Evolutionary conservation across 2,888 invertebrate genomes (phyloP), one percentile per base, ranked within the genome.

Genomic region (Frankliniella intonsa): DNA sequence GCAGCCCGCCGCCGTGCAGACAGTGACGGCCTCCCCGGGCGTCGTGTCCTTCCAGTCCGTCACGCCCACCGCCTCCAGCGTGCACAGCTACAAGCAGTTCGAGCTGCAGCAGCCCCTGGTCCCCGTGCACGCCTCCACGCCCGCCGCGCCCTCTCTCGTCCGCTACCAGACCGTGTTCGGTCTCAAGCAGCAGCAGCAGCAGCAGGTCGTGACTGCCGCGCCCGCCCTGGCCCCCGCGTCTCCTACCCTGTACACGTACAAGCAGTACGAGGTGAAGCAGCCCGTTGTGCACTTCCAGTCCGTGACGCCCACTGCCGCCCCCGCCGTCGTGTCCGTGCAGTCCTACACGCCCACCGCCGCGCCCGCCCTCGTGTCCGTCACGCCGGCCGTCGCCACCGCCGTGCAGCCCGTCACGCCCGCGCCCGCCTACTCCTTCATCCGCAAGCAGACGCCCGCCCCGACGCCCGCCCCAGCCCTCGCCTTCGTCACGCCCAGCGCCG

Each of bases 401-500:
- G 69, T 76, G 85, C 49, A 82, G 83, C 22, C 83, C 69, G 69
- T 76, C 69, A 76, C 69, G 22, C 22, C 69, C 69, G 69, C 69
- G 25, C 69, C 69, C 11, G 69, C 69, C 69, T 22, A 25, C 69
- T 76, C 69, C 69, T 76, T 76, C 81, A 49, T 80, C 69, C 50
- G 81, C 25, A 22, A 76, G 81, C 27, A 81, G 50, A 38, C 81
- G 81, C 82, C 84, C 83, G 65, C 84, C 83, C 80, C 81, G 82
- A 9, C 82, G 84, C 51, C 84, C 84, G 14, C 80, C 84, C 62
- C 62, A 7, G 11, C 62, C 22, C 25, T 76, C 11, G 22, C 69
- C 0, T 76, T 25, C 81, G 84, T 83, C 84, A 86, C 38, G 81
- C 83, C 83, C 85, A 49, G 82, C 83, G n/a, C 83, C 85, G 3